Conservation (phyloP, 2,113 vertebrate genomes). For the Kryptolebias marmoratus region DNA sequence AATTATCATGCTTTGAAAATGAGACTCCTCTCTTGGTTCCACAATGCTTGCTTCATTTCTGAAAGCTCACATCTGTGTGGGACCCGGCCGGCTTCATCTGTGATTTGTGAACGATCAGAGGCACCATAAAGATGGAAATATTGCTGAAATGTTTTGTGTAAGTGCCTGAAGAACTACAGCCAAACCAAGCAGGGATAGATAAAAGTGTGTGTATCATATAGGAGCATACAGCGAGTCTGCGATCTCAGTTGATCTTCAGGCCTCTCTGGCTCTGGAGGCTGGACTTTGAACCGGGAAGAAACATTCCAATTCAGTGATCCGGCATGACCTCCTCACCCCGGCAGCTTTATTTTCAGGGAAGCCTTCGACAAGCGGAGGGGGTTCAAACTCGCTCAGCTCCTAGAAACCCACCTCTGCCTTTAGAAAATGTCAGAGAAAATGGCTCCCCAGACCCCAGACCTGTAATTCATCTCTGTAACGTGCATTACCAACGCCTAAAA, state of each 20-base stretch:
- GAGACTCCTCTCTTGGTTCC: no score
- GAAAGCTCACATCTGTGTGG: no score
- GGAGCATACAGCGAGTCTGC: constrained; percentile 54
- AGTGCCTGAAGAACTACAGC: neutral
- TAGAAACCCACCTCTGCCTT: constrained; percentile 62
- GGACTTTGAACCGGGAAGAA: constrained; percentile 75
- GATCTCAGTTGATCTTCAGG: constrained; percentile 67
- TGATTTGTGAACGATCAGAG: no score
- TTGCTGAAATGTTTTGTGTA: no score
- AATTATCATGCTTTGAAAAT: no score
- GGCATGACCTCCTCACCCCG: constrained; percentile 60
- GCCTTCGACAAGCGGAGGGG: constrained; percentile 60
- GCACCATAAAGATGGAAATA: no score
- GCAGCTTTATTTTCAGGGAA: constrained; percentile 68
- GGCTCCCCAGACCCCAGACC: constrained; percentile 55
- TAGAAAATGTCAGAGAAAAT: constrained; percentile 53
- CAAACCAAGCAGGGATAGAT: constrained; percentile 26
- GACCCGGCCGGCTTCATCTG: no score
- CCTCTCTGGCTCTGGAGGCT: constrained; percentile 66
- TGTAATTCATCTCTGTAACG: constrained; percentile 60
- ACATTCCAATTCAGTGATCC: constrained; percentile 74
- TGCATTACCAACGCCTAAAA: constrained; percentile 53
- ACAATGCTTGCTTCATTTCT: no score
- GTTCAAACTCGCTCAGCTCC: constrained; percentile 58
- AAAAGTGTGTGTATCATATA: constrained; percentile 51